Evolutionary conservation across 1,140 invertebrate species (phyloP).

Genomic region (Drosophila oshimai): DNA sequence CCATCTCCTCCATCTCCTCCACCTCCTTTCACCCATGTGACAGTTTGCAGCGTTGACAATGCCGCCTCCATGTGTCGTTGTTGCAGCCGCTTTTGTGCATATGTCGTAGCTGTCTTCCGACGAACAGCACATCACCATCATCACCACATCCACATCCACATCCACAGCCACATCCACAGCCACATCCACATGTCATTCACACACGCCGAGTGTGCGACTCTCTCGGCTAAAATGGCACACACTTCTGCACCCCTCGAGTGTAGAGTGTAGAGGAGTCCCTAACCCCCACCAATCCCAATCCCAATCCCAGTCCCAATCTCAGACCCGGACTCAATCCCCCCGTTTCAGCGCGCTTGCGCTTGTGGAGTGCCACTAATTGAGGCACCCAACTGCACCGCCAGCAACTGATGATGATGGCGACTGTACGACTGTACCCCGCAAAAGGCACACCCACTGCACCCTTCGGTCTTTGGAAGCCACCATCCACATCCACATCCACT

Average conservation of each 20-base stretch:
- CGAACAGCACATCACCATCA: no score
- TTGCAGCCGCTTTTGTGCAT: conserved; percentile 44
- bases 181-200: conserved; percentile 79
- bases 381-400: conserved; percentile 62
- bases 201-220: conserved; percentile 72
- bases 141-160: no score
- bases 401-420: conserved; percentile 44
- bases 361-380: conserved; percentile 70
- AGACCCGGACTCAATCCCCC: not conserved
- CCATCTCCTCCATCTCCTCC: not conserved
- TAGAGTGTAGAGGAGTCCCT: conserved; percentile 1
- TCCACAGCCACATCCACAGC: no score
- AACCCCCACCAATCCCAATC: conserved; percentile 1
- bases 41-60: conserved; percentile 64
- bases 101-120: conserved; percentile 43
- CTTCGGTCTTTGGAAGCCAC: no score
- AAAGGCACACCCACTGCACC: conserved; percentile 7
- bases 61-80: conserved; percentile 70
- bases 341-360: conserved; percentile 36
- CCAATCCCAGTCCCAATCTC: not conserved
- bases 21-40: not conserved
- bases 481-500: not conserved
- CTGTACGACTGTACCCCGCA: conserved; percentile 61
- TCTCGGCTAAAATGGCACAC: conserved; percentile 70
- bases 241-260: conserved; percentile 23